phyloP scores from a whole-genome alignment of 2,888 invertebrate species.

The Lithodes maja region DNA sequence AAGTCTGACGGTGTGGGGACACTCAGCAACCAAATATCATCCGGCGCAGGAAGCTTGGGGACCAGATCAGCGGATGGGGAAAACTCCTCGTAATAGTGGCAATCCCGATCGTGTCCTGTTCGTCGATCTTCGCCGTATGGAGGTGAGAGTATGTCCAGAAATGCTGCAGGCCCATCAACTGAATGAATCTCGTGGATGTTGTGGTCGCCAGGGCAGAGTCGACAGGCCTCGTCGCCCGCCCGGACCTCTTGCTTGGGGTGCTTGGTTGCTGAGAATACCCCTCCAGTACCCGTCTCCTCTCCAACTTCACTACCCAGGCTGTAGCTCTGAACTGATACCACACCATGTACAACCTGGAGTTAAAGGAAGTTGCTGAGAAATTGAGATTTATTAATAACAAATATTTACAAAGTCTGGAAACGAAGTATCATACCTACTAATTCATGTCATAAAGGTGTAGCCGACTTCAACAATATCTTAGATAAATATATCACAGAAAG shows the following conservation, averaged over 20 bases:
- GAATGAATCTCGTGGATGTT: slow-evolving; percentile 75
- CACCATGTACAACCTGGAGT: slow-evolving; percentile 69
- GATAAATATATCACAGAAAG: no score
- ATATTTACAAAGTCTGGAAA: no score
- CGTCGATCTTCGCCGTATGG: slow-evolving; percentile 82
- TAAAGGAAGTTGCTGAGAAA: no score
- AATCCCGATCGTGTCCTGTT: slow-evolving; percentile 61
- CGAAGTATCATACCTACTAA: no score
- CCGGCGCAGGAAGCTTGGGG: no score
- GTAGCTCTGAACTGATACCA: slow-evolving; percentile 67
- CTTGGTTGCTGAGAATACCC: slow-evolving; percentile 48
- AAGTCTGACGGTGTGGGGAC: slow-evolving; percentile 66
- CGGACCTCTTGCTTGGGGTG: slow-evolving; percentile 41
- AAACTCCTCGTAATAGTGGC: slow-evolving; percentile 67
- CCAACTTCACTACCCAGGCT: slow-evolving; percentile 11
- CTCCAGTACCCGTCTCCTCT: neutral
- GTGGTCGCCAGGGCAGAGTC: slow-evolving; percentile 75
- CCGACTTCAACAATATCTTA: no score
- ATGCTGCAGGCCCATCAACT: no score
- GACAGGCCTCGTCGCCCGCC: slow-evolving; percentile 76
- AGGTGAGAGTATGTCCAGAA: slow-evolving; percentile 94
- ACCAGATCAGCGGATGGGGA: no score
- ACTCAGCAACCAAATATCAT: no score
- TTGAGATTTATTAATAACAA: no score
- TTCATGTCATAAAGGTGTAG: no score